A percentile compares a stretch with the other conserved stretches of the same genome.
phyloP scores from a whole-genome alignment of 1,140 invertebrate species.

The Drosophila pruinosa region DNA sequence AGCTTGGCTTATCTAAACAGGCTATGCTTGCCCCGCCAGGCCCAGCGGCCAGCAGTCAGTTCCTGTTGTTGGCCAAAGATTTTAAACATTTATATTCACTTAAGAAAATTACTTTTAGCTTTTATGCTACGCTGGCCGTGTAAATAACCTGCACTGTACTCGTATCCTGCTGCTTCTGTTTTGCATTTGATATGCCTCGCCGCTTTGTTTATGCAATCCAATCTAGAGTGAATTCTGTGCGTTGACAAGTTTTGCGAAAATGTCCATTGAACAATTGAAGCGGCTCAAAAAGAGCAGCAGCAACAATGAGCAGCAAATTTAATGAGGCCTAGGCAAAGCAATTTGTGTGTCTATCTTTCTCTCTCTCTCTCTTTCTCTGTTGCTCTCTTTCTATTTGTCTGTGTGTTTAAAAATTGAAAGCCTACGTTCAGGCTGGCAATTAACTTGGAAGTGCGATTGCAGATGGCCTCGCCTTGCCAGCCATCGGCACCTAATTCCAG shows the following conservation, averaged over 20 bases:
- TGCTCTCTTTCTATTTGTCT: not conserved
- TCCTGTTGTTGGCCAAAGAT: constrained; percentile 45
- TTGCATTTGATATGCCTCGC: constrained; percentile 42
- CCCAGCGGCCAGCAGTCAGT: not conserved
- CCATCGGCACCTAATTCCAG: constrained; percentile 55
- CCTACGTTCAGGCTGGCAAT: constrained; percentile 48
- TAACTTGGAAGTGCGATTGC: constrained; percentile 37
- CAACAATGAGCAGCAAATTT: constrained; percentile 26
- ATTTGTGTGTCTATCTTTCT: constrained; percentile 1
- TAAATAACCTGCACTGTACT: constrained; percentile 56
- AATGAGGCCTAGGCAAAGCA: constrained; percentile 22
- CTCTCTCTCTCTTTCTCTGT: not conserved
- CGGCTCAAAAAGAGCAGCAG: constrained; percentile 1
- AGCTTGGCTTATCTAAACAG: constrained; percentile 45
- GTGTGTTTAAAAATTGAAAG: constrained; percentile 19
- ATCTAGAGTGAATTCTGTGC: constrained; percentile 43
- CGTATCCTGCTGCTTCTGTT: not conserved
- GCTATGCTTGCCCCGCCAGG: constrained; percentile 18
- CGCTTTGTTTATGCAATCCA: constrained; percentile 71
- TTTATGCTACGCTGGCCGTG: constrained; percentile 69
- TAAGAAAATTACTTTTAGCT: constrained; percentile 79
- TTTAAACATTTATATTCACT: constrained; percentile 81
- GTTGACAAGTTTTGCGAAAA: constrained; percentile 61
- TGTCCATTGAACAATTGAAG: constrained; percentile 22
- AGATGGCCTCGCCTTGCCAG: constrained; percentile 20